Evolutionary conservation across 2,888 invertebrate species (phyloP).

Genomic region (Yponomeuta evonymella): DNA sequence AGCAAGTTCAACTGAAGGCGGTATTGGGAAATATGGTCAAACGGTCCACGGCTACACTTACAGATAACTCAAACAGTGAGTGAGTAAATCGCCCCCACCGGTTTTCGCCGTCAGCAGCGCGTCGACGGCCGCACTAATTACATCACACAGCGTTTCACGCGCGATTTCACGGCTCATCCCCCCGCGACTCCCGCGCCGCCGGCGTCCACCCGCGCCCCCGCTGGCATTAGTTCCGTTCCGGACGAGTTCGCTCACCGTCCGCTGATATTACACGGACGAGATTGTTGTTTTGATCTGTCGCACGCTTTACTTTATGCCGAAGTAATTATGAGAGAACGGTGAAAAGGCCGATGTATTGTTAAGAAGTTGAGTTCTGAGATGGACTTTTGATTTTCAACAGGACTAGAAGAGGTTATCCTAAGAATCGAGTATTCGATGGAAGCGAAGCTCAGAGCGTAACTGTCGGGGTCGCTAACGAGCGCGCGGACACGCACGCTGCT

Average conservation of each 20-base stretch:
- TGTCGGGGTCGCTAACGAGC: neutral
- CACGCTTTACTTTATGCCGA: neutral
- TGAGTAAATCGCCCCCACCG: neutral
- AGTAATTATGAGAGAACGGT: too few species aligned
- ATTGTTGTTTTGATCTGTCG: neutral
- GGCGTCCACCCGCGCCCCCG: neutral
- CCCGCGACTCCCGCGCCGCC: neutral
- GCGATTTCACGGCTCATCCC: conserved; percentile 4
- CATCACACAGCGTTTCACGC: neutral
- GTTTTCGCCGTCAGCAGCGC: neutral
- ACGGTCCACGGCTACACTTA: too few species aligned
- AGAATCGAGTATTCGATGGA: neutral
- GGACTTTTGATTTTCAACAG: neutral
- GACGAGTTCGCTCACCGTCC: too few species aligned
- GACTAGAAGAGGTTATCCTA: neutral
- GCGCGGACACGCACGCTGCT: conserved; percentile 5
- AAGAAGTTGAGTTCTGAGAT: too few species aligned
- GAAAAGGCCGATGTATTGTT: too few species aligned
- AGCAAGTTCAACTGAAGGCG: too few species aligned
- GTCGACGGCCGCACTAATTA: neutral
- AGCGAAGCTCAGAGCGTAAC: neutral
- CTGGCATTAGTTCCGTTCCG: neutral
- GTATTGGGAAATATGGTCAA: too few species aligned
- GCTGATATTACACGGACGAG: too few species aligned
- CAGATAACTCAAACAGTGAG: neutral